Base-by-base conservation (phyloP, 2,888 invertebrate genomes). In the Xanthia togata region DNA sequence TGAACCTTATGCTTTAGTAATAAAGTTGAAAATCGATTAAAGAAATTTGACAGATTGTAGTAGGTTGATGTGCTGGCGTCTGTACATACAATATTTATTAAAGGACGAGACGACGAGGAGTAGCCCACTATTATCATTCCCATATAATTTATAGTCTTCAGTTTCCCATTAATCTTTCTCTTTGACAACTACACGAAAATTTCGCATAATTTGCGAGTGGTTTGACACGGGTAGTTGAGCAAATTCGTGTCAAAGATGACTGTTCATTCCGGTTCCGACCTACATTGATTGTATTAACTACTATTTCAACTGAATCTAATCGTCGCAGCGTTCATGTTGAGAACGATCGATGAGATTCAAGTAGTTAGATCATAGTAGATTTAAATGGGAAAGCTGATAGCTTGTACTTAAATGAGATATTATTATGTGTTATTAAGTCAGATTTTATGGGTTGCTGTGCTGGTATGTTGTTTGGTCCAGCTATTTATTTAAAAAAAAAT, bases 131-230 rank as follows among this genome's bases (percentile, higher is more conserved):
- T n/a, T 57, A 57, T 47, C 4, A 53, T 3, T 41, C 5, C 11
- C n/a, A 11, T 44, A 44, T 31, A 55, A 76, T 71, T 35, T 68
- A 62, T 31, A 73, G 55, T 62, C 41, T 35, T 11, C 55, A 41
- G 55, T 60, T 62, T 9, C 12, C 20, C 35, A 76, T 82, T 62
- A 82, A 82, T 76, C 53, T 60, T 1, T n/a, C n/a, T n/a, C n/a
- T n/a, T n/a, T n/a, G n/a, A n/a, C n/a, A n/a, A n/a, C n/a, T n/a
- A n/a, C n/a, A n/a, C 57, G 50, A 76, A 65, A 62, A 70, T 72
- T 47, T 75, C 35, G 63, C 53, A 70, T 67, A 70, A 70, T 64
- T 59, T 68, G 70, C 44, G 35, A 75, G 68, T 26, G 50, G 59
- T 41, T 53, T 14, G 38, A 20, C 14, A 31, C 59, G n/a, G 70